phyloP scores from a whole-genome alignment of 2,888 invertebrate genomes.

The Brassicogethes aeneus region DNA sequence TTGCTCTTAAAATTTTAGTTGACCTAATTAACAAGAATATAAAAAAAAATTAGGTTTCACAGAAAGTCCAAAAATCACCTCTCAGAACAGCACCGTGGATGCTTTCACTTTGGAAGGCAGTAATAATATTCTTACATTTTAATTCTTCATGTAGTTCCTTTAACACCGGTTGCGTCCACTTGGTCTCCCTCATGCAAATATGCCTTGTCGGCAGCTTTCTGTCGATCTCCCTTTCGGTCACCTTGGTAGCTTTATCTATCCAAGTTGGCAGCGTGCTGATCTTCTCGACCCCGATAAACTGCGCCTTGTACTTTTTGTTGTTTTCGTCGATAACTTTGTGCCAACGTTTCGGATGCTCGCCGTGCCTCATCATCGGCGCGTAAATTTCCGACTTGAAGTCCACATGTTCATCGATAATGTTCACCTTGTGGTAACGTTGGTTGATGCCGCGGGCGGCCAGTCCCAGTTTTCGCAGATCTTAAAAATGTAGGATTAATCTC shows the following conservation, averaged over 20 bases:
- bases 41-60: too few relatives aligned
- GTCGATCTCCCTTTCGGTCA: constrained; percentile 35
- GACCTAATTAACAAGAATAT: too few relatives aligned
- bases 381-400: constrained; percentile 54
- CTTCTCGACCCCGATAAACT: constrained; percentile 39
- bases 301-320: constrained; percentile 29
- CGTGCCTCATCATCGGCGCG: constrained; percentile 55
- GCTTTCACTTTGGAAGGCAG: too few relatives aligned
- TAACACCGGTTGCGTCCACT: constrained; percentile 56
- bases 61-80: too few relatives aligned
- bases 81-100: too few relatives aligned
- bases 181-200: constrained; percentile 52
- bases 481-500: constrained; percentile 4
- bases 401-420: constrained; percentile 43
- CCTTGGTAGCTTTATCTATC: constrained; percentile 38
- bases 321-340: constrained; percentile 45
- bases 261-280: constrained; percentile 45
- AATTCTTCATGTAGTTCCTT: constrained; percentile 51
- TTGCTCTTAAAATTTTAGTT: too few relatives aligned
- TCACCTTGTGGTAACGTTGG: constrained; percentile 38
- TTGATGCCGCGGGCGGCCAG: constrained; percentile 35
- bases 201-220: constrained; percentile 21
- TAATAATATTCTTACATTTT: constrained; percentile 42
- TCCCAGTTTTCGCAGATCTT: constrained; percentile 44
- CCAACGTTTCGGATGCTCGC: constrained; percentile 54